phyloP scores from a whole-genome alignment of 1,140 invertebrate genomes.

The Drosophila kohkoa region DNA sequence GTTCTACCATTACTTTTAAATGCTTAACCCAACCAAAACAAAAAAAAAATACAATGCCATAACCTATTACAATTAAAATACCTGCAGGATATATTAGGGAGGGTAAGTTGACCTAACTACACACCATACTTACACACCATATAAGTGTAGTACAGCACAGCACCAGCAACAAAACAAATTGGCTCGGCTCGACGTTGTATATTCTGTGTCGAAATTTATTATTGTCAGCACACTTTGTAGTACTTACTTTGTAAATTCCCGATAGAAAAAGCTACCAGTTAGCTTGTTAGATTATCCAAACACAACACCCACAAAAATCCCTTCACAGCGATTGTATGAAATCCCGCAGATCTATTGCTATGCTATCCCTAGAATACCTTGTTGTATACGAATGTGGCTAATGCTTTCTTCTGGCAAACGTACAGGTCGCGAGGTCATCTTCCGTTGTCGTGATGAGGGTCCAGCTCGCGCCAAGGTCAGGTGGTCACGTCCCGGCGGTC shows the following conservation, averaged over 20 bases:
- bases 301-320: slow-evolving; percentile 2
- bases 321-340: slow-evolving; percentile 22
- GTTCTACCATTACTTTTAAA: slow-evolving; percentile 63
- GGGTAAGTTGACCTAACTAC: slow-evolving; percentile 83
- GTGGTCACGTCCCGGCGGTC: slow-evolving; percentile 90
- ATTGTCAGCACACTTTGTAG: slow-evolving; percentile 31
- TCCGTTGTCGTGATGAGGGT: slow-evolving; percentile 96
- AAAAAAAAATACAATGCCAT: slow-evolving; percentile 25
- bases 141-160: slow-evolving; percentile 47
- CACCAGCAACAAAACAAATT: slow-evolving; percentile 30
- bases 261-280: slow-evolving; percentile 29
- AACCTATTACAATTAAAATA: slow-evolving; percentile 60
- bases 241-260: background rate
- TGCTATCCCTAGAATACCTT: slow-evolving; percentile 14
- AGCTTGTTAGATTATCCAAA: slow-evolving; percentile 4
- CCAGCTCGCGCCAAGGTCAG: slow-evolving; percentile 89
- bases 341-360: slow-evolving; percentile 21
- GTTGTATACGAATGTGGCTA: background rate
- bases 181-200: slow-evolving; percentile 53
- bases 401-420: slow-evolving; percentile 24
- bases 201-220: slow-evolving; percentile 61
- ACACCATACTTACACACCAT: slow-evolving; percentile 38
- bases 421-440: slow-evolving; percentile 94
- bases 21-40: slow-evolving; percentile 71
- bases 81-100: slow-evolving; percentile 85